These are phyloP conservation scores for Craniophora ligustri DNA, from an alignment of 2,888 invertebrate species.

Conservation along the genomic window DNA sequence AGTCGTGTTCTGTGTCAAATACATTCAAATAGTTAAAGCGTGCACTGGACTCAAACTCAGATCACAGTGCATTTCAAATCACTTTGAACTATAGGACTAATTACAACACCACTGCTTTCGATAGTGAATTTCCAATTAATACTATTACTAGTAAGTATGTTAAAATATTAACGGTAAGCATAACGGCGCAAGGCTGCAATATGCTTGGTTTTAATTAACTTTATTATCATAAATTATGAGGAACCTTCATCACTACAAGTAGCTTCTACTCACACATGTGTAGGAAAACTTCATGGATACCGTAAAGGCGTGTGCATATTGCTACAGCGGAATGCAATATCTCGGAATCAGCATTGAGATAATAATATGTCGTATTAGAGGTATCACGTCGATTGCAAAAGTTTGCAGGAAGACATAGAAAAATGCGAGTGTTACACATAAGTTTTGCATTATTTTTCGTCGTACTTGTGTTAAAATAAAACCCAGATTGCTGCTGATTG, in stretches of 20 bases:
- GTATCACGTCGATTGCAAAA: no score
- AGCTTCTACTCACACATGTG: slow-evolving; percentile 3
- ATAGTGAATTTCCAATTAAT: background rate
- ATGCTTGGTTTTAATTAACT: slow-evolving; percentile 37
- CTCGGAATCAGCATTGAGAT: background rate
- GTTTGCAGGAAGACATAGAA: no score
- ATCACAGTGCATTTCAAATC: no score
- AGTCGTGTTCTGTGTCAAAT: no score
- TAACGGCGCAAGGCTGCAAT: background rate
- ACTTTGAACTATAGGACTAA: no score
- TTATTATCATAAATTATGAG: slow-evolving; percentile 31
- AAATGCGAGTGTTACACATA: no score
- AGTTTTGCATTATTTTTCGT: no score
- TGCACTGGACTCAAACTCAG: no score
- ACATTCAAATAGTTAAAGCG: no score
- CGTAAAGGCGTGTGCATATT: background rate
- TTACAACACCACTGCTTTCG: no score
- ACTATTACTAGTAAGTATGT: background rate
- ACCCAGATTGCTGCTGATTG: no score
- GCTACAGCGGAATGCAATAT: background rate
- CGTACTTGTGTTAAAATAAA: no score
- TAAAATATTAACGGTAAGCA: background rate
- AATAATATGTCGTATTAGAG: background rate
- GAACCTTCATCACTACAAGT: slow-evolving; percentile 24
- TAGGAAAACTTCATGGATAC: background rate